A percentile compares a stretch with the other conserved stretches of the same genome.
Conservation (phyloP, 2,888 invertebrate species). For the Andrena haemorrhoa region DNA sequence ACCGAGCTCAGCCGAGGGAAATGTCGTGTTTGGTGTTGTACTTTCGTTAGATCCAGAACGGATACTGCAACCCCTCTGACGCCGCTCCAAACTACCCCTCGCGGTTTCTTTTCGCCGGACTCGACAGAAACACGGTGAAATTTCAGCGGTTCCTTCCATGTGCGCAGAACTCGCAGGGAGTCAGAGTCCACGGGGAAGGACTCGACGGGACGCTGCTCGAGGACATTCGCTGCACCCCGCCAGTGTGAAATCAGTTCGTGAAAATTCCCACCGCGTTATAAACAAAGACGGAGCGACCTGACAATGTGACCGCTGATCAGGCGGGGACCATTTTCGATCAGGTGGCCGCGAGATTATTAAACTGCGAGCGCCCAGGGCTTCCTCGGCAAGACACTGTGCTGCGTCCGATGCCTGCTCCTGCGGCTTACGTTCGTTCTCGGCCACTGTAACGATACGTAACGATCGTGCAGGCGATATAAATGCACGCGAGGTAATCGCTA, state of each 20-base stretch:
- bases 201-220: neutral
- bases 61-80: slow-evolving; percentile 39
- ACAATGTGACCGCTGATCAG: neutral
- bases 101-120: neutral
- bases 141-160: neutral
- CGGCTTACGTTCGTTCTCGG: slow-evolving; percentile 31
- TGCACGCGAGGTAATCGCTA: slow-evolving; percentile 4
- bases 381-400: neutral
- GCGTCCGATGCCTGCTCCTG: neutral
- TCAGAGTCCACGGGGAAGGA: neutral
- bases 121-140: neutral
- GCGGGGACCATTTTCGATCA: neutral
- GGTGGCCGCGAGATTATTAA: neutral
- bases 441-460: slow-evolving; percentile 1
- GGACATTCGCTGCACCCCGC: neutral
- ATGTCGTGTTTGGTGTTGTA: slow-evolving; percentile 49
- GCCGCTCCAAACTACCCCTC: neutral
- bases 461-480: slow-evolving; percentile 12
- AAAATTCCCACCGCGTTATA: neutral
- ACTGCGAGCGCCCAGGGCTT: neutral
- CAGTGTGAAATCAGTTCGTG: neutral
- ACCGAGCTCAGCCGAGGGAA: slow-evolving; percentile 57
- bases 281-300: neutral
- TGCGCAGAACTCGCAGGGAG: neutral
- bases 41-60: slow-evolving; percentile 54